Evolutionary conservation across 2,888 invertebrate species (phyloP), one percentile per base, ranked within the genome.

Genomic region (Philereme transversata): DNA sequence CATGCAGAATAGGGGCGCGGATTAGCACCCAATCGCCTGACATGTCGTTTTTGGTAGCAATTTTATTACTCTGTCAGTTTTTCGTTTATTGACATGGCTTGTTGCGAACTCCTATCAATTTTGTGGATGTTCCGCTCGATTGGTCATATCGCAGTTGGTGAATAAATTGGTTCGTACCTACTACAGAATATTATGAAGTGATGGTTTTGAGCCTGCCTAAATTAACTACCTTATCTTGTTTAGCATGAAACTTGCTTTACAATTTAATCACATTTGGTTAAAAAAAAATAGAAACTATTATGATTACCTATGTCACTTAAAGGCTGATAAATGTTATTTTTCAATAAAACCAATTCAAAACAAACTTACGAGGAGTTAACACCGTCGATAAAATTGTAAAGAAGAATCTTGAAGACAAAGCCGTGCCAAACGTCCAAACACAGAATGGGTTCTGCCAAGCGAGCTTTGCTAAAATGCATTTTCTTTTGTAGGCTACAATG

Each of bases 401-500:
- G 49, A 51, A 36, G 45, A 60, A 51, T 55, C 35, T 51, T 43
- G 38, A 56, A 55, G 53, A 59, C 55, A 51, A 52, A 54, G 50
- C 56, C 41, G 44, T 55, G 58, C 57, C 53, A 61, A 65, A 49
- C 60, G 45, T 63, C 54, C 56, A 53, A 64, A 64, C 51, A 61
- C 47, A 59, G 55, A 56, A 59, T 57, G 40, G 49, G 50, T 57
- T 60, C 53, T 36, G 51, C 57, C 48, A 62, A 67, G 57, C 60
- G 47, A 41, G 57, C 55, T 63, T 62, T 63, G 75, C 75, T 74
- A 73, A 77, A 77, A 80, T 84, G 81, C 79, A 83, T 83, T 83
- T 78, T 79, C 74, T 75, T 74, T 76, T 43, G 45, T 58, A 43
- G 71, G 59, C 65, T 60, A 78, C 72, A 40, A 40, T 6, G 40